Evolutionary conservation across 2,113 vertebrate genomes (phyloP).

Genomic region (Actinemys pallida): DNA sequence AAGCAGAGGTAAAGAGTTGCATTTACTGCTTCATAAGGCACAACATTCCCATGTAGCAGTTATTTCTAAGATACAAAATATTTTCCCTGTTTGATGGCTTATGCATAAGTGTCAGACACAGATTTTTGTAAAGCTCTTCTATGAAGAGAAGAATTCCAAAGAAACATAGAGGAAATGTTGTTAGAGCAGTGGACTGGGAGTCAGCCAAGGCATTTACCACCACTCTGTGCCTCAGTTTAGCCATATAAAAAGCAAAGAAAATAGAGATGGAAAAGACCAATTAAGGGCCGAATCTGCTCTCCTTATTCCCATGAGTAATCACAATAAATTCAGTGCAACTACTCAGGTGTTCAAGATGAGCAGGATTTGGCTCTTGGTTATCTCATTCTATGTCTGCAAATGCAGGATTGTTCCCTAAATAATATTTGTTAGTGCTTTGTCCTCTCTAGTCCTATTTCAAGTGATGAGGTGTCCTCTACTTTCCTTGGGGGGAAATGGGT

Average conservation of each 20-base stretch:
- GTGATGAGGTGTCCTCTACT: background rate
- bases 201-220: background rate
- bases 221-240: background rate
- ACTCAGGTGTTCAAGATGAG: background rate
- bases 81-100: background rate
- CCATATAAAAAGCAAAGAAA: background rate
- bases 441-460: background rate
- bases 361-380: background rate
- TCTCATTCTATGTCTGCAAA: background rate
- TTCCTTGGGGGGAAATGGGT: background rate
- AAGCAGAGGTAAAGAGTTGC: background rate
- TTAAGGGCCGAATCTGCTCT: background rate
- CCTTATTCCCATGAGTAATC: background rate
- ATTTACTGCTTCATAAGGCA: background rate
- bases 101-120: background rate
- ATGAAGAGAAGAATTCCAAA: background rate
- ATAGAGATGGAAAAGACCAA: background rate
- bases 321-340: background rate
- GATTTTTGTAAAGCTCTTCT: background rate
- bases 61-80: background rate
- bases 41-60: background rate
- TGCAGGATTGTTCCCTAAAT: background rate
- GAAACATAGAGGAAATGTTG: background rate
- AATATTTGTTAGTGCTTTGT: background rate
- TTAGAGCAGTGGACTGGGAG: background rate